Evolutionary conservation across 1,140 invertebrate genomes (phyloP), one percentile per base, ranked within the genome.

Genomic region (Drosophila aff.): DNA sequence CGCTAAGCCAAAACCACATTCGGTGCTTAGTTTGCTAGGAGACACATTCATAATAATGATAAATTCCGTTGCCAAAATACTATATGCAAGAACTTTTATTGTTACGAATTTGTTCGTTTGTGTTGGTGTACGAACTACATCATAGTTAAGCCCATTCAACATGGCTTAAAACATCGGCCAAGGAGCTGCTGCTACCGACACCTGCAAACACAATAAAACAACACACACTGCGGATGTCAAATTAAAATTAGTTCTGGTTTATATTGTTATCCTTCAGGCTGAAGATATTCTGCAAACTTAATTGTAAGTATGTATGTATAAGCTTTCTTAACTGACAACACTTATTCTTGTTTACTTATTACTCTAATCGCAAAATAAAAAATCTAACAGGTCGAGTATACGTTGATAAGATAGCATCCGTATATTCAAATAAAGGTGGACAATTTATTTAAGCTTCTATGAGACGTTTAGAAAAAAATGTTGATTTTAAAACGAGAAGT

Each of bases 11-110:
- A 57, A 71, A 40, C 62, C 53, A 64, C 62, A 40, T 52, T 68
- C 47, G 43, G 23, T 36, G 67, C 38, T 55, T 23, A 18, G 64
- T 44, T 36, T 43, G 40, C 47, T 55, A 40, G 49, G 40, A 40
- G 38, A 68, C 49, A 68, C 23, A 43, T 71, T 68, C 49, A 55
- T 69, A 55, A 71, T 68, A 55, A 69, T 68, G 64, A 69, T 43
- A 69, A 44, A 71, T 46, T 71, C 40, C 41, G 40, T 55, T 52
- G 49, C 63, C 67, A 55, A 71, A 44, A 71, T 33, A 55, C 40
- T 57, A 40, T 40, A 55, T 38, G 64, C 40, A 40, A 4, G 15
- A 68, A 57, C 67, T 66, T 66, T 66, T 63, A 41, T 63, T 61
- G 38, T 44, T 66, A 23, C 21, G 16, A 65, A 41, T 36, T 31